These are phyloP conservation scores for Aspidiotus destructor DNA, from an alignment of 2,888 invertebrate species.

Conservation along the genomic window DNA sequence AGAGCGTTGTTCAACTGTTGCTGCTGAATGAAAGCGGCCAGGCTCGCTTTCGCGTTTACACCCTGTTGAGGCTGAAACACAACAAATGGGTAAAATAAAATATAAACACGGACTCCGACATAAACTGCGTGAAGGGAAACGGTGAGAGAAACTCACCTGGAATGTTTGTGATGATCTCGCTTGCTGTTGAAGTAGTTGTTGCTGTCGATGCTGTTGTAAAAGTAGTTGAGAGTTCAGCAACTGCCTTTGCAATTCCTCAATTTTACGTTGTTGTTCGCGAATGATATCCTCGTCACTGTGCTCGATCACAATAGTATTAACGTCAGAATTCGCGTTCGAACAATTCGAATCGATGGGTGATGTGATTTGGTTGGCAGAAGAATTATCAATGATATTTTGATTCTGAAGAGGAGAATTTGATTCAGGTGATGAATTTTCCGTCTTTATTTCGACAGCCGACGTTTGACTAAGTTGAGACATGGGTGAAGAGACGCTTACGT, in stretches of 20 bases:
- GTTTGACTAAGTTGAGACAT: constrained; percentile 21
- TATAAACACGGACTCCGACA: not conserved
- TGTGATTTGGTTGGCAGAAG: constrained; percentile 40
- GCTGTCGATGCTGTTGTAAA: constrained; percentile 49
- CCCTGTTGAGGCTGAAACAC: constrained; percentile 35
- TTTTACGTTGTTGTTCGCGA: constrained; percentile 73
- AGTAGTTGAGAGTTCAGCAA: constrained; percentile 52
- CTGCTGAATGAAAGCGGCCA: constrained; percentile 46
- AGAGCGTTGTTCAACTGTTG: constrained; percentile 47
- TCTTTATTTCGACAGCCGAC: not conserved
- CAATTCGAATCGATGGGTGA: constrained; percentile 34
- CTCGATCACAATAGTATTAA: constrained; percentile 33
- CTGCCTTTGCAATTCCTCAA: constrained; percentile 70
- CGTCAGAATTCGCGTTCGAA: not conserved
- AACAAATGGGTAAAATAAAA: not conserved
- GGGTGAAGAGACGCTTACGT: constrained; percentile 28
- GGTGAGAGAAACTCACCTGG: constrained; percentile 36
- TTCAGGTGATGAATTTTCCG: not conserved
- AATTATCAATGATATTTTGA: constrained; percentile 14
- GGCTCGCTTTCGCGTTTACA: constrained; percentile 44
- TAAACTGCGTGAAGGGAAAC: not conserved
- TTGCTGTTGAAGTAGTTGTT: constrained; percentile 46
- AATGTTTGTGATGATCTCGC: constrained; percentile 40
- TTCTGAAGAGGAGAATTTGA: constrained; percentile 17
- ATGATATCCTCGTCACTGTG: constrained; percentile 59